A percentile compares a stretch with the other conserved stretches of the same genome.
phyloP scores from a whole-genome alignment of 2,888 invertebrate species.

The Yponomeuta plumbellus region DNA sequence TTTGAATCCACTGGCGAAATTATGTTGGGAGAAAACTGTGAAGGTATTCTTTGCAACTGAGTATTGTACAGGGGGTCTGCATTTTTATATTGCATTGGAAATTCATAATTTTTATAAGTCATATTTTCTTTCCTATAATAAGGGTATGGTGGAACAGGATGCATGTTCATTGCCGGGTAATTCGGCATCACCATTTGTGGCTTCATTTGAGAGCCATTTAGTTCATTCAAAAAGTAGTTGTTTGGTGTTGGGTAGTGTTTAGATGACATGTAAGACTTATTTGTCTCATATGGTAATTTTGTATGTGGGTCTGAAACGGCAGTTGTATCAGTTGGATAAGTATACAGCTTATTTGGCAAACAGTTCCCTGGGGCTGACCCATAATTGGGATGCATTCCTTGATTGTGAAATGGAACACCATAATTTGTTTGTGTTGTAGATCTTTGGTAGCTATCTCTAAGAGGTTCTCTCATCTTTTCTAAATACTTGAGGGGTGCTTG shows the following conservation, averaged over 20 bases:
- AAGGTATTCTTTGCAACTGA: conserved; percentile 46
- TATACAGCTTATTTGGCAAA: conserved; percentile 53
- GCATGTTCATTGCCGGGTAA: conserved; percentile 49
- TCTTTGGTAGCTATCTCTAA: conserved; percentile 58
- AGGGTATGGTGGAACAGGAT: conserved; percentile 44
- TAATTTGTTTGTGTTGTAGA: conserved; percentile 44
- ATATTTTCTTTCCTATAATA: conserved; percentile 56
- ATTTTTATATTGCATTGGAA: conserved; percentile 48
- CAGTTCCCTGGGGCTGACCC: conserved; percentile 47
- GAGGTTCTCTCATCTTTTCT: conserved; percentile 52
- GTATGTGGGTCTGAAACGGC: conserved; percentile 43
- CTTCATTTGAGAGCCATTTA: conserved; percentile 46
- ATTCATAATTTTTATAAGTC: conserved; percentile 51
- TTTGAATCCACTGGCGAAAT: conserved; percentile 66
- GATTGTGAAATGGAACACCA: conserved; percentile 50
- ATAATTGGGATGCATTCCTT: conserved; percentile 54
- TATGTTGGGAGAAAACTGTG: conserved; percentile 61
- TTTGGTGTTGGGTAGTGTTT: conserved; percentile 51
- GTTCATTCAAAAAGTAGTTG: conserved; percentile 53
- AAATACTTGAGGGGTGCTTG: conserved; percentile 55
- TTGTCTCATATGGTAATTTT: conserved; percentile 54
- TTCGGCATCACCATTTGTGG: conserved; percentile 48
- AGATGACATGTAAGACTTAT: conserved; percentile 47
- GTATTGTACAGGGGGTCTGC: conserved; percentile 49
- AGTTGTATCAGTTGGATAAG: conserved; percentile 46